Evolutionary conservation across 2,113 vertebrate species (phyloP), one percentile per base, ranked within the genome.

Genomic region (Rhipidura dahli): DNA sequence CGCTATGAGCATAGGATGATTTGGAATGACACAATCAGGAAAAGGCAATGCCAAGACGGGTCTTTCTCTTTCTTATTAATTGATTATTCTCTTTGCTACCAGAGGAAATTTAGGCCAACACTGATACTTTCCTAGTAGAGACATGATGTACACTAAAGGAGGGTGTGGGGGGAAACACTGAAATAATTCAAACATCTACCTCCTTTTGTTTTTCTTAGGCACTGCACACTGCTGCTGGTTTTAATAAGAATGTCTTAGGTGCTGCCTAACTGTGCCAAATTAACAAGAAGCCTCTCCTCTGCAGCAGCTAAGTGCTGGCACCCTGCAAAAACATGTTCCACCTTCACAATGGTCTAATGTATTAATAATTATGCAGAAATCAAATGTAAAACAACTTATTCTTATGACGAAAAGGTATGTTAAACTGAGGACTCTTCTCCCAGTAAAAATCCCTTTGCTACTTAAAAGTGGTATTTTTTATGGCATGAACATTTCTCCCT

Each of bases 31-130:
- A 79, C 79, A 97, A 87, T 81, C 35, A 85, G 89, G 90, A 96
- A 93, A 96, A 94, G 61, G 71, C n/a, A 93, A 61, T 64, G 68
- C 37, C 47, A 68, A 60, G 90, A 73, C 89, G 83, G 68, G 59
- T n/a, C 96, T 79, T 60, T 77, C 92, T 97, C 84, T 56, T 72
- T 91, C 83, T 70, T 72, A 65, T 70, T 95, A 89, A 92, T 83
- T 72, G 24, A 92, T 83, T 95, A 93, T 92, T 97, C 93, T 96
- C 87, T 95, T 96, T 97, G 79, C 68, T 92, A 91, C 68, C 64
- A 75, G 22, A 90, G 22, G n/a, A 64, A 94, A 94, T 92, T 94
- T 70, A 95, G 90, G 75, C 87, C 70, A 78, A n/a, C 56, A 83
- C 51, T 61, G 20, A 51, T 84, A 53, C 91, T 97, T 92, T 87